phyloP scores from a whole-genome alignment of 1,140 invertebrate genomes.

The Anoplophora glabripennis region DNA sequence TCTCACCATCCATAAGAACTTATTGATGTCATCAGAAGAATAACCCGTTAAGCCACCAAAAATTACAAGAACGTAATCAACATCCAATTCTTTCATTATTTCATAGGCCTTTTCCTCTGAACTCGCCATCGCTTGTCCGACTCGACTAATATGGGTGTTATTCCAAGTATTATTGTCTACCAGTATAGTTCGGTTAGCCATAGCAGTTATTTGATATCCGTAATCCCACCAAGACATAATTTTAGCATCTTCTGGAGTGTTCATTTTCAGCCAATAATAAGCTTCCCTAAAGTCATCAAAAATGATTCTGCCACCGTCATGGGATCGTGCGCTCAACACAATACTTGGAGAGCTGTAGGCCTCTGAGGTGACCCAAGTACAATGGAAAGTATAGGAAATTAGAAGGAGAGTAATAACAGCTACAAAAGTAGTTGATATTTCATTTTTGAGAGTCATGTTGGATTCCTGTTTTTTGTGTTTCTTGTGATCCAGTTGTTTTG shows the following conservation, averaged over 20 bases:
- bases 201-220: constrained; percentile 98
- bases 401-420: constrained; percentile 80
- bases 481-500: constrained; percentile 53
- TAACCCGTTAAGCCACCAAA: constrained; percentile 98
- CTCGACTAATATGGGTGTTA: constrained; percentile 92
- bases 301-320: constrained; percentile 92
- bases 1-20: constrained; percentile 99
- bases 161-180: constrained; percentile 99
- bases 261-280: constrained; percentile 97
- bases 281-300: constrained; percentile 98
- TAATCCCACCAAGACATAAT: constrained; percentile 99
- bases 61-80: constrained; percentile 97
- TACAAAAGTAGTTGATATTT: constrained; percentile 86
- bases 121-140: constrained; percentile 97
- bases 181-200: constrained; percentile 96
- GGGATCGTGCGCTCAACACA: constrained; percentile 90
- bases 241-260: constrained; percentile 90
- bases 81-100: constrained; percentile 96
- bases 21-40: constrained; percentile 97
- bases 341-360: constrained; percentile 97
- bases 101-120: constrained; percentile 94
- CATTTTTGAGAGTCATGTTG: constrained; percentile 82
- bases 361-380: constrained; percentile 99
- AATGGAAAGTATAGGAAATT: constrained; percentile 92
- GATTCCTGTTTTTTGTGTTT: constrained; percentile 75